These are phyloP conservation scores for Mus musculus DNA, from an alignment of 2,113 vertebrate species.

Conservation along the genomic window GRCm39 chrX:166574001-166574500, in stretches of 20 bases:
- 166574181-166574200: conserved; percentile 17
- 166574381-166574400: conserved; percentile 75
- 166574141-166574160: neutral
- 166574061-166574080: conserved; percentile 42
- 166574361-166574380: conserved; percentile 83
- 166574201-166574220: conserved; percentile 57
- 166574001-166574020: neutral
- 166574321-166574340: conserved; percentile 79
- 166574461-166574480: conserved; percentile 67
- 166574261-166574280: conserved; percentile 79
- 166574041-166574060: conserved; percentile 24
- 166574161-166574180: conserved; percentile 59
- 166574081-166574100: neutral
- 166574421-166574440: conserved; percentile 74
- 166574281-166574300: conserved; percentile 72
- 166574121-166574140: neutral
- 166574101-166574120: neutral
- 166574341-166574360: conserved; percentile 79
- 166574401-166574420: conserved; percentile 81
- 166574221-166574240: conserved; percentile 64
- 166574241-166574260: conserved; percentile 79
- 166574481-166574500: conserved; percentile 64
- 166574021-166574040: neutral
- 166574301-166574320: conserved; percentile 69
- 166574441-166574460: conserved; percentile 60